A percentile compares a stretch with the other conserved stretches of the same genome.
Conservation (phyloP, 1,140 invertebrate genomes). For the Orchesella cincta region DNA sequence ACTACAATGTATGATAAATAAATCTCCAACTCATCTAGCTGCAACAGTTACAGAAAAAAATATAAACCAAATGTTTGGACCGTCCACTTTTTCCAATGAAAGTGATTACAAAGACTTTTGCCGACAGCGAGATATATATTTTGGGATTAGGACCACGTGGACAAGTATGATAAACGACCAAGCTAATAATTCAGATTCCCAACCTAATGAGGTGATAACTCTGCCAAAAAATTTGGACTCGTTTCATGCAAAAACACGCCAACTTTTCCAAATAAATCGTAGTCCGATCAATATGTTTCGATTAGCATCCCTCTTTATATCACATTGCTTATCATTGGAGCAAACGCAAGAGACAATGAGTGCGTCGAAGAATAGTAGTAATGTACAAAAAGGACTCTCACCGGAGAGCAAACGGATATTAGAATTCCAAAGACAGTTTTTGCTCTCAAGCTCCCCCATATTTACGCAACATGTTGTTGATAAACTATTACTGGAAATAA, state of each 20-base stretch:
- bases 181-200: not conserved
- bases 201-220: not conserved
- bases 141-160: conserved; percentile 69
- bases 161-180: conserved; percentile 54
- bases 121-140: conserved; percentile 80
- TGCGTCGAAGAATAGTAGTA: conserved; percentile 17
- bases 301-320: conserved; percentile 42
- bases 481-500: conserved; percentile 34
- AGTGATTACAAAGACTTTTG: conserved; percentile 75
- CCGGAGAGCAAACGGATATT: not conserved
- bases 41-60: conserved; percentile 60
- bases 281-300: conserved; percentile 43
- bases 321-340: conserved; percentile 43
- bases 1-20: not conserved
- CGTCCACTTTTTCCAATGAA: conserved; percentile 74
- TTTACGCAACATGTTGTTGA: conserved; percentile 49
- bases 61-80: conserved; percentile 77
- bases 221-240: not conserved
- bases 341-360: not conserved
- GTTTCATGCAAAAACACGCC: not conserved
- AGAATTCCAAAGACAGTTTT: conserved; percentile 43
- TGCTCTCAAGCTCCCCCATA: conserved; percentile 18
- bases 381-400: conserved; percentile 33
- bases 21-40: not conserved
- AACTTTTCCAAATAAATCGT: conserved; percentile 43